phyloP scores from a whole-genome alignment of 2,888 invertebrate genomes.

The Drosophila paranaensis region DNA sequence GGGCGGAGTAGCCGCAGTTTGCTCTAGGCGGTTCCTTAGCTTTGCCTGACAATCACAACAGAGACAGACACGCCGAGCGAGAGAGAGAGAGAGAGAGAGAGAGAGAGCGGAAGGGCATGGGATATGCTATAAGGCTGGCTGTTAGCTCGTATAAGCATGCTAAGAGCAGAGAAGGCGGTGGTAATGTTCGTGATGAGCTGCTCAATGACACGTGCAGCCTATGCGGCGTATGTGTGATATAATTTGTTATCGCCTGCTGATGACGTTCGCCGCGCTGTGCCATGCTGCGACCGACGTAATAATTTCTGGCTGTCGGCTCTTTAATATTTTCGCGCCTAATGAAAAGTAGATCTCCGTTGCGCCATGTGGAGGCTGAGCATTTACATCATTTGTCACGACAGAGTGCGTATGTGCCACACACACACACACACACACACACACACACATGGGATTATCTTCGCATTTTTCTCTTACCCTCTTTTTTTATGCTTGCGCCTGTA shows the following conservation, averaged over 20 bases:
- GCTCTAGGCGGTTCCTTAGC: slow-evolving; percentile 18
- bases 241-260: slow-evolving; percentile 74
- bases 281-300: slow-evolving; percentile 41
- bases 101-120: background rate
- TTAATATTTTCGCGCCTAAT: slow-evolving; percentile 79
- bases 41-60: slow-evolving; percentile 51
- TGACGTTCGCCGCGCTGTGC: slow-evolving; percentile 29
- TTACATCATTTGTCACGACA: slow-evolving; percentile 71
- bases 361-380: slow-evolving; percentile 30
- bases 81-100: background rate
- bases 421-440: slow-evolving; percentile 21
- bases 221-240: slow-evolving; percentile 73
- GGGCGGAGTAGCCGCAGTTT: slow-evolving; percentile 20
- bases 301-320: slow-evolving; percentile 70
- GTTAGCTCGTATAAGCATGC: slow-evolving; percentile 13
- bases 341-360: slow-evolving; percentile 62
- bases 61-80: slow-evolving; percentile 1
- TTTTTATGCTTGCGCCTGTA: slow-evolving; percentile 37
- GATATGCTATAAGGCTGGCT: slow-evolving; percentile 23
- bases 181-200: slow-evolving; percentile 73
- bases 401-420: slow-evolving; percentile 16
- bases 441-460: slow-evolving; percentile 62
- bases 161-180: slow-evolving; percentile 27
- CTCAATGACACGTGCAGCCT: slow-evolving; percentile 74
- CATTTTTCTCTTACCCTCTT: slow-evolving; percentile 30